A percentile compares a stretch with the other conserved stretches of the same genome.
Conservation (phyloP, 1,140 invertebrate genomes). For the Tyrophagus putrescentiae region DNA sequence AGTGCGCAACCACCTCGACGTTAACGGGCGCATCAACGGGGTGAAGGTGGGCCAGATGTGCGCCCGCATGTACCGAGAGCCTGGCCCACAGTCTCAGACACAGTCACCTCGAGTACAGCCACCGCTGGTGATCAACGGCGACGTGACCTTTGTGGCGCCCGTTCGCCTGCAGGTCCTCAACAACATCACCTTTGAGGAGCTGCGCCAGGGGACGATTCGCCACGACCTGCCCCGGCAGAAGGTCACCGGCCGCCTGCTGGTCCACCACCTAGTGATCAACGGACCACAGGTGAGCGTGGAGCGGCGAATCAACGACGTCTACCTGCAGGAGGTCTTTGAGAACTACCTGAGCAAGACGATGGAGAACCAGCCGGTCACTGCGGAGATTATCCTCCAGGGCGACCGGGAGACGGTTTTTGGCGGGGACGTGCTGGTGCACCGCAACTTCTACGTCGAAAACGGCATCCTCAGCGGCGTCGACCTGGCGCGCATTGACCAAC, state of each 20-base stretch:
- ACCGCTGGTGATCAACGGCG: conserved; percentile 11
- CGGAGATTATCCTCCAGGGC: background rate
- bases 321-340: background rate
- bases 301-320: background rate
- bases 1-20: background rate
- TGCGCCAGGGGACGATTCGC: background rate
- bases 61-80: background rate
- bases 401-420: conserved; percentile 4
- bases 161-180: background rate
- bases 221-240: background rate
- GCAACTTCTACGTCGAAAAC: conserved; percentile 21
- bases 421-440: conserved; percentile 20
- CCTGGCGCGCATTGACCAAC: conserved; percentile 22
- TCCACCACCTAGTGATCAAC: conserved; percentile 1
- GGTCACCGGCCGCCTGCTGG: background rate
- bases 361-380: background rate
- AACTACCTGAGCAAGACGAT: background rate
- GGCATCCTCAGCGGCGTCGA: conserved; percentile 3
- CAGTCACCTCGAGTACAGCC: too few relatives aligned
- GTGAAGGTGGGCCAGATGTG: background rate
- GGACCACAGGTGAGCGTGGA: background rate
- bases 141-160: background rate
- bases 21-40: conserved; percentile 1
- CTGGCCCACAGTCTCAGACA: too few relatives aligned
- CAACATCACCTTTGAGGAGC: background rate